Evolutionary conservation across 2,113 vertebrate species (phyloP).

Genomic region (Thinocorus orbignyianus): DNA sequence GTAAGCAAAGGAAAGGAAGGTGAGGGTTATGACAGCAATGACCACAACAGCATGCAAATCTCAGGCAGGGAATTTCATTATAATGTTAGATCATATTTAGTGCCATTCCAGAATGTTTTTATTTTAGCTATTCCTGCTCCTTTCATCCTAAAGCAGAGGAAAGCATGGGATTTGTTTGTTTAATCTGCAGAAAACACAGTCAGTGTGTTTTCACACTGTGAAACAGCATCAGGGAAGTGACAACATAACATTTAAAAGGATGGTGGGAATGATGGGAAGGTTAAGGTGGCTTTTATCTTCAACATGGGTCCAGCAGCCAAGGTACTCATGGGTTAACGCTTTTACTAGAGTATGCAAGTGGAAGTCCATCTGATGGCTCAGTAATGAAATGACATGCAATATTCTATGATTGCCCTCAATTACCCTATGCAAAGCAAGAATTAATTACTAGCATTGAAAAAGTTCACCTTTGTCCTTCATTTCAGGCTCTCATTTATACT

Average conservation of each 20-base stretch:
- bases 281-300: conserved; percentile 16
- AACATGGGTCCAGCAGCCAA: not conserved
- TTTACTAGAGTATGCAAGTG: conserved; percentile 48
- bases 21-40: not conserved
- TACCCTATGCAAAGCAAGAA: conserved; percentile 84
- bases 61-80: not conserved
- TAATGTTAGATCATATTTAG: not conserved
- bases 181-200: not conserved
- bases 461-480: conserved; percentile 74
- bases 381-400: conserved; percentile 81
- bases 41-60: not conserved
- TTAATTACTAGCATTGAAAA: conserved; percentile 83
- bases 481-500: conserved; percentile 68
- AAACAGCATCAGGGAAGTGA: not conserved
- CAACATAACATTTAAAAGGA: not conserved
- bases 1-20: not conserved
- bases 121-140: not conserved
- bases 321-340: conserved; percentile 62
- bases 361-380: conserved; percentile 72
- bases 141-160: not conserved
- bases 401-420: conserved; percentile 84
- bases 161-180: not conserved
- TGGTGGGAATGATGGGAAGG: not conserved
- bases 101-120: not conserved
- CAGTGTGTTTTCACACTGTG: not conserved